Base-by-base conservation (phyloP, 2,113 vertebrate species). In the Triplophysa dalaica region DNA sequence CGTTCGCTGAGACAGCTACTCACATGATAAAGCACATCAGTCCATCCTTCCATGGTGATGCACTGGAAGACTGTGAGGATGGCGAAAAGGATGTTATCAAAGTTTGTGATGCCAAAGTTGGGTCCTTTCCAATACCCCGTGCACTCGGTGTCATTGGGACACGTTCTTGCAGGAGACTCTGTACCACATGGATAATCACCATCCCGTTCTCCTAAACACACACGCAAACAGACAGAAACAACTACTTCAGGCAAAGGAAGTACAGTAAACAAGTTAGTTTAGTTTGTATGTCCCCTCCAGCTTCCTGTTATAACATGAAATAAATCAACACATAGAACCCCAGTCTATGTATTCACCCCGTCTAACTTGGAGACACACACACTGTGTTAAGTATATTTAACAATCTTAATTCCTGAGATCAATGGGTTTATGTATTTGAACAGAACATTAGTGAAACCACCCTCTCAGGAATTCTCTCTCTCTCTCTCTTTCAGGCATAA, bases 21-120 rank as follows among this genome's bases (percentile, higher is more conserved):
- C 87, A 99, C 97, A 0, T 90, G 93, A 92, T 99, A 99, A 58
- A 99, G 95, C 83, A 99, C 95, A 73, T 99, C 97, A 0, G 95
- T 96, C 97, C 97, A 99, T 72, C 97, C 97, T 82, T 99, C 97
- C 97, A 99, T 99, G 82, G 97, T 99, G 91, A 99, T 99, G 89
- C 97, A 99, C 92, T 99, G 97, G 92, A 99, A 99, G 75, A 99
- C 97, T 0, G 97, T 99, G 43, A 99, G 92, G 82, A 94, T 91
- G 0, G 93, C 93, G 54, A 94, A 94, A 66, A 93, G 90, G 88
- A 94, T 94, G 89, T 99, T 99, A 93, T 99, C 97, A 0, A 99
- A 99, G 91, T 99, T 98, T 86, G 97, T 99, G 89, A 99, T 99
- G 17, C 97, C 97, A 0, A 94, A 98, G 90, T 98, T 99, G 85